phyloP scores from a whole-genome alignment of 2,797 vertebrate genomes.

The Myotis myotis region DNA sequence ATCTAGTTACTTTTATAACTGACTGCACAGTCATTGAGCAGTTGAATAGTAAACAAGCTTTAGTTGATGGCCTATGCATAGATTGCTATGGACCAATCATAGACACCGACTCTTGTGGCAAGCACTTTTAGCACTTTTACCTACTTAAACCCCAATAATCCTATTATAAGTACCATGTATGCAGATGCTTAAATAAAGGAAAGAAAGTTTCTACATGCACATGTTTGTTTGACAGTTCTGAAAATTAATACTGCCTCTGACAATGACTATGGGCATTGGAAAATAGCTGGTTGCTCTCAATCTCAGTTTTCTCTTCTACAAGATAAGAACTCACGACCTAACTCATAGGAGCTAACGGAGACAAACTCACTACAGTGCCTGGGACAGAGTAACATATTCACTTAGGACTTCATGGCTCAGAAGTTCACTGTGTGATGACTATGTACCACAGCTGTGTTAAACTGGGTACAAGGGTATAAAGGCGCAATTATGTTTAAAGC shows the following conservation, averaged over 20 bases:
- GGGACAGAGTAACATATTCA: neutral
- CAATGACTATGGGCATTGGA: neutral
- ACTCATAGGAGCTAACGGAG: neutral
- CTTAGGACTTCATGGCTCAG: neutral
- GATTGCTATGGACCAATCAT: neutral
- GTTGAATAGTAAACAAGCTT: neutral
- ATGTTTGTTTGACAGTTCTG: neutral
- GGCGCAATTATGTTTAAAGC: neutral
- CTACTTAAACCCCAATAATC: neutral
- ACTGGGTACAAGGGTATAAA: neutral
- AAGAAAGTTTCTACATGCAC: neutral
- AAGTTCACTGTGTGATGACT: neutral
- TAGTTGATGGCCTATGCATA: neutral
- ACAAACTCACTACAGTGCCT: neutral
- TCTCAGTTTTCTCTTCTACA: neutral
- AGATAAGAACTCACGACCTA: neutral
- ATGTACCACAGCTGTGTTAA: neutral
- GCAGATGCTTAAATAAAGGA: neutral
- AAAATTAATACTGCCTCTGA: neutral
- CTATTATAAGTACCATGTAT: neutral
- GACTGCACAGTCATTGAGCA: neutral
- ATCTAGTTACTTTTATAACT: neutral
- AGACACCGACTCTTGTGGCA: neutral
- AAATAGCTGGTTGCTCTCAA: neutral
- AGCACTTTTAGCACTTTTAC: neutral